Conservation (phyloP, 2,797 vertebrate species). For the Typhlichthys eigenmanni region DNA sequence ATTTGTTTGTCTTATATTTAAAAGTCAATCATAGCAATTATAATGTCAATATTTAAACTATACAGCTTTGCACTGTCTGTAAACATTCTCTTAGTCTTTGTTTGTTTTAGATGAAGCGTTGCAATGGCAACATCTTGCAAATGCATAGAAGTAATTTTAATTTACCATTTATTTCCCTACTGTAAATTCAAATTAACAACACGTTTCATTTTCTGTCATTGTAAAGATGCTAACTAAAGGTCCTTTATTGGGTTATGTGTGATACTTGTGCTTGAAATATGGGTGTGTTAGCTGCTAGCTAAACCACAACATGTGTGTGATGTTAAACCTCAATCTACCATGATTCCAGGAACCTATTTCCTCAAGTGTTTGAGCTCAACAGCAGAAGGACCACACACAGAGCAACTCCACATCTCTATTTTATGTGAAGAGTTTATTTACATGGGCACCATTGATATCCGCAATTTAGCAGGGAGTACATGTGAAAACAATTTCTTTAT, state of each 20-base stretch:
- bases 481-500: constrained; percentile 42
- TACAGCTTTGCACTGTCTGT: too few relatives aligned
- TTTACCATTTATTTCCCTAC: too few relatives aligned
- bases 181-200: too few relatives aligned
- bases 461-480: constrained; percentile 31
- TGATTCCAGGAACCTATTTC: constrained; percentile 42
- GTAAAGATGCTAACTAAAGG: neutral
- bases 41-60: too few relatives aligned
- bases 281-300: constrained; percentile 5
- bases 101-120: too few relatives aligned
- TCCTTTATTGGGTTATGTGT: neutral
- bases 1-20: too few relatives aligned
- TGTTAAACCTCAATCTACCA: constrained; percentile 19
- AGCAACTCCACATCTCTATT: constrained; percentile 37
- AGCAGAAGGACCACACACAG: constrained; percentile 61
- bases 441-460: constrained; percentile 31
- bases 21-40: too few relatives aligned
- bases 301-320: constrained; percentile 24
- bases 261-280: neutral
- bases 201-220: too few relatives aligned
- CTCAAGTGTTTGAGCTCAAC: constrained; percentile 20
- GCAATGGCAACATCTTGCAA: too few relatives aligned
- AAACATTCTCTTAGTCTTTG: too few relatives aligned
- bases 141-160: too few relatives aligned
- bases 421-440: constrained; percentile 58